Evolutionary conservation across 1,140 invertebrate species (phyloP), one percentile per base, ranked within the genome.

Genomic region (Platyura marginata): DNA sequence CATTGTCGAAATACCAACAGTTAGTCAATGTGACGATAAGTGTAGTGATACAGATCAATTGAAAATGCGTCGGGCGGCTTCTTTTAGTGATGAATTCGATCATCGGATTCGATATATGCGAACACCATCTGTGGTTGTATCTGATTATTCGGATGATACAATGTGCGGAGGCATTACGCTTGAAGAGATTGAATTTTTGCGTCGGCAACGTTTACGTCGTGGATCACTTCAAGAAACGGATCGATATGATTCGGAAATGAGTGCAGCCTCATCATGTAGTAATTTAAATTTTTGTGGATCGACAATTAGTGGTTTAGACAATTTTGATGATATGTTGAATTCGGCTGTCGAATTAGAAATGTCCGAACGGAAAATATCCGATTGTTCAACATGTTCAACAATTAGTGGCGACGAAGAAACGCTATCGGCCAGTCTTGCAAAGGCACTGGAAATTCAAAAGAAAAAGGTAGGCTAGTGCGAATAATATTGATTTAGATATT

Each of bases 91-190:
- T 38, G 40, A 51, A 35, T 57, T 54, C 25, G 49, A 51, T 32
- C 35, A 41, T 11, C 34, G 59, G 11, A 64, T 65, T 3, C 65
- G 79, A 1, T 79, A 72, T 49, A 78, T 79, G 53, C 58, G 81
- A 22, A 84, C 81, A 0, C 81, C 83, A 0, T 83, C 79, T 16
- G 81, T 87, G 15, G 81, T 87, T 3, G 78, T 87, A 2, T 84
- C 80, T 49, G 83, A 87, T 56, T 83, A 84, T 52, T 83, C 79
- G 0, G 81, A 85, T 52, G 80, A 81, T 47, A 64, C 74, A 16
- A 67, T 68, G 5, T 66, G 72, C 25, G n/a, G n/a, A n/a, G 74
- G 73, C 6, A 68, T 77, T 3, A 74, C 72, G 6, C 60, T 73
- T 34, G 75, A 78, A 48, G 76, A 78, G 52, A 70, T 76, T 49